These are phyloP conservation scores for Atta cephalotes DNA, from an alignment of 1,140 invertebrate species.

Conservation along the genomic window DNA sequence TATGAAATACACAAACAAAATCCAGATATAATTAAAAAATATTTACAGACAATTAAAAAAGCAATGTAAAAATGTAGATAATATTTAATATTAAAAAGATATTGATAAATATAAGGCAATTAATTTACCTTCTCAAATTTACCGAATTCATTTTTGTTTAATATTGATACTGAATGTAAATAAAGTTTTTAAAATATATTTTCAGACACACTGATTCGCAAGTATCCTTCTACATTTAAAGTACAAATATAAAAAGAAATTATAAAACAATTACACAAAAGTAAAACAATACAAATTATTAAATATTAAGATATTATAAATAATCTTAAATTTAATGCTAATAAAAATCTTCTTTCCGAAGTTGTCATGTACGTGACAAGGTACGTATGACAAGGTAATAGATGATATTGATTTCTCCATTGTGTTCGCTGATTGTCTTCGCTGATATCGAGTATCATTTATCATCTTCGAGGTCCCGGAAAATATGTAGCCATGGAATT, in stretches of 20 bases:
- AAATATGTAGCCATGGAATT: slow-evolving; percentile 26
- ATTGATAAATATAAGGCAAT: background rate
- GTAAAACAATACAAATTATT: background rate
- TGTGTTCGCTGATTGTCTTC: slow-evolving; percentile 1
- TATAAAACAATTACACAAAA: background rate
- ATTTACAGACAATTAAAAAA: background rate
- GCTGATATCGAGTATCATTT: slow-evolving; percentile 48
- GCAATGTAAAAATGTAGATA: background rate
- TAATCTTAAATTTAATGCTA: background rate
- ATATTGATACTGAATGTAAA: background rate
- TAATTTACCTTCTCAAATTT: background rate
- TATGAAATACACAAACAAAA: too few species aligned
- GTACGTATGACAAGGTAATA: background rate
- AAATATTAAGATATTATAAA: background rate
- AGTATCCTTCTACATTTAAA: background rate
- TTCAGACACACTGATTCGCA: background rate
- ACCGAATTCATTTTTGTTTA: background rate
- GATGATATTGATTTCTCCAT: too few species aligned
- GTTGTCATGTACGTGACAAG: background rate
- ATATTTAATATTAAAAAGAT: background rate
- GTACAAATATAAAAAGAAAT: background rate
- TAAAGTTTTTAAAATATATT: background rate
- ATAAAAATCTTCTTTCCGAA: background rate
- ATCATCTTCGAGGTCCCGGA: slow-evolving; percentile 10
- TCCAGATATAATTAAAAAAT: too few species aligned